Percentiles rank a stretch among this genome's conserved stretches.
phyloP scores from a whole-genome alignment of 2,797 vertebrate genomes.

The Delichon dasypus region DNA sequence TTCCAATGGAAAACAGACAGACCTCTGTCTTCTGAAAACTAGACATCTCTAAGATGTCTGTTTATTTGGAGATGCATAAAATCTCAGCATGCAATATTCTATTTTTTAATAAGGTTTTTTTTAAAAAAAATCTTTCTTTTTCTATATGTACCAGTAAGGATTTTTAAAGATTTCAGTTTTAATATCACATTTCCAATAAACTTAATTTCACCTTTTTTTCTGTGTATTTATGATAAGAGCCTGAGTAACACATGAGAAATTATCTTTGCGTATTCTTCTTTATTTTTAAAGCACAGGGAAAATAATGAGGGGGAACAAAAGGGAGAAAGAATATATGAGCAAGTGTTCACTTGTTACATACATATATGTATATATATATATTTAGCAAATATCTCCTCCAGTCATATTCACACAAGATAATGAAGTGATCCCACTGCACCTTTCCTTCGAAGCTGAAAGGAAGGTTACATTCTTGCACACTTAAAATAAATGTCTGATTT shows the following conservation, averaged over 20 bases:
- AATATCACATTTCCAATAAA: neutral
- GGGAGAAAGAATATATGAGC: neutral
- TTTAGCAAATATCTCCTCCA: neutral
- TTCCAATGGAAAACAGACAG: neutral
- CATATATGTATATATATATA: neutral
- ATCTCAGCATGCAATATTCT: neutral
- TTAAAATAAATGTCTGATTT: slow-evolving; percentile 38
- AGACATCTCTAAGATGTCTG: neutral
- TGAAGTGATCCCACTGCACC: neutral
- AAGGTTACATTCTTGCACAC: neutral
- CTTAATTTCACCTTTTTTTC: neutral
- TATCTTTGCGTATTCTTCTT: neutral
- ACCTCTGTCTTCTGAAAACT: neutral
- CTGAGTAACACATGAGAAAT: neutral
- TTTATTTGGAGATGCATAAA: neutral
- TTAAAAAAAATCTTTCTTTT: neutral
- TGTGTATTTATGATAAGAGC: neutral
- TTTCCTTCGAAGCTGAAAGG: neutral
- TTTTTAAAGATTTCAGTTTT: neutral
- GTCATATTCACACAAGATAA: slow-evolving; percentile 14
- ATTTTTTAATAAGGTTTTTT: neutral
- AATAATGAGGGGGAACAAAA: neutral
- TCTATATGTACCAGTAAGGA: neutral
- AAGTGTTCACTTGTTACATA: neutral
- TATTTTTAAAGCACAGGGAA: neutral